Percentiles rank a stretch among this genome's conserved stretches.
Conservation (phyloP, 2,797 vertebrate genomes). For the Sus cebifrons region DNA sequence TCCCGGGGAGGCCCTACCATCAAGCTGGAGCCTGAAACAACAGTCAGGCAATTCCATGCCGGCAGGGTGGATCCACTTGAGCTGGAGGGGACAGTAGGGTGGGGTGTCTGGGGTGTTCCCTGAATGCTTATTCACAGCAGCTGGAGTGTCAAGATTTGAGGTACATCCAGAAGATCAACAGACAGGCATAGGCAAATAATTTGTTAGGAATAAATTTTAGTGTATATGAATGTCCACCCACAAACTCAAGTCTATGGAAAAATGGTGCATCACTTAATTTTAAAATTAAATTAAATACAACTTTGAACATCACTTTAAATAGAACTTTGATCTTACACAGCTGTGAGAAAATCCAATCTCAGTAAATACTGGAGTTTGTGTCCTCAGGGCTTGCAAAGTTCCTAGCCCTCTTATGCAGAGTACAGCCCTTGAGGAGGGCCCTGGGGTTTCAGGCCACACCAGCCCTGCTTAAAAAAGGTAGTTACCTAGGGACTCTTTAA, state of each 20-base stretch:
- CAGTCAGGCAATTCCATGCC: background rate
- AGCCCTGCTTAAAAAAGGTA: background rate
- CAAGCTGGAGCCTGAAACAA: background rate
- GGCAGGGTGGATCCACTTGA: background rate
- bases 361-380: background rate
- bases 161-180: background rate
- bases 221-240: background rate
- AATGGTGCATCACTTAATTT: background rate
- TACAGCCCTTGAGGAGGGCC: background rate
- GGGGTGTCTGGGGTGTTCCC: too few species aligned
- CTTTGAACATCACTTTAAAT: conserved; percentile 7
- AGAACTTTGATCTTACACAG: background rate
- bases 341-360: background rate
- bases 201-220: background rate
- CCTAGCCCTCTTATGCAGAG: background rate
- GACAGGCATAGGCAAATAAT: background rate
- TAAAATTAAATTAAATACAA: background rate
- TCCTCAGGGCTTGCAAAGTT: background rate
- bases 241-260: background rate
- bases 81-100: background rate
- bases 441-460: background rate
- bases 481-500: too few species aligned
- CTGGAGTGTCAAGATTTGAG: background rate
- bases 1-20: background rate
- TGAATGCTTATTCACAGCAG: background rate